These are phyloP conservation scores for Chlorocebus sabaeus DNA, from an alignment of 2,113 vertebrate genomes.

Conservation along the genomic window DNA sequence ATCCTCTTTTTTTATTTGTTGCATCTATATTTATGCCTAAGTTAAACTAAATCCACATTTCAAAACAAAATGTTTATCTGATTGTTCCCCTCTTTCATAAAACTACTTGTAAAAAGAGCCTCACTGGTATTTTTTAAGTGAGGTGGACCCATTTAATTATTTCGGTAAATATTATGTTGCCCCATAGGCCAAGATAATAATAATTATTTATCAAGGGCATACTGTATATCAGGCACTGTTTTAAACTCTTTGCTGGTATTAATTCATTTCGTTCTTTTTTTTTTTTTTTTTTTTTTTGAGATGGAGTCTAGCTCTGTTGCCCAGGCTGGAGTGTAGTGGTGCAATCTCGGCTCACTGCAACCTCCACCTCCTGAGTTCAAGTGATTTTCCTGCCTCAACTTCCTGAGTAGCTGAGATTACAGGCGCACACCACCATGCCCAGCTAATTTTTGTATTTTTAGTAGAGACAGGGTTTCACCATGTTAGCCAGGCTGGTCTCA, in stretches of 20 bases:
- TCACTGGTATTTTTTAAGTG: not conserved
- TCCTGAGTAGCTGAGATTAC: no score
- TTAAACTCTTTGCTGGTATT: not conserved
- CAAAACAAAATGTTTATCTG: not conserved
- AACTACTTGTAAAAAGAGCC: not conserved
- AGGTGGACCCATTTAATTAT: not conserved
- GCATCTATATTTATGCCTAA: not conserved
- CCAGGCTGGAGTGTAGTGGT: no score
- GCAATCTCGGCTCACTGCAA: no score
- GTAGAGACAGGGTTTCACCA: no score
- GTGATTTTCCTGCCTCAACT: no score
- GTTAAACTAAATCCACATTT: slow-evolving; percentile 24
- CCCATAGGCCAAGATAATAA: not conserved
- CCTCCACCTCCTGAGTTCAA: no score
- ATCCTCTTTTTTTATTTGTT: not conserved
- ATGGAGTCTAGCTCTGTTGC: no score
- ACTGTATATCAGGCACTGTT: not conserved
- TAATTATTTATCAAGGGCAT: not conserved
- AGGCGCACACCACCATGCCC: no score
- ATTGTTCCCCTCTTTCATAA: slow-evolving; percentile 6
- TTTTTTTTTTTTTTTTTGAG: no score
- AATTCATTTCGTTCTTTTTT: no score
- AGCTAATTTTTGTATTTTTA: no score
- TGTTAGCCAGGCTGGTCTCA: no score
- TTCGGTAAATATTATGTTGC: not conserved